A percentile compares a stretch with the other conserved stretches of the same genome.
phyloP scores from a whole-genome alignment of 1,140 invertebrate species.

The Meloidogyne chitwoodi region DNA sequence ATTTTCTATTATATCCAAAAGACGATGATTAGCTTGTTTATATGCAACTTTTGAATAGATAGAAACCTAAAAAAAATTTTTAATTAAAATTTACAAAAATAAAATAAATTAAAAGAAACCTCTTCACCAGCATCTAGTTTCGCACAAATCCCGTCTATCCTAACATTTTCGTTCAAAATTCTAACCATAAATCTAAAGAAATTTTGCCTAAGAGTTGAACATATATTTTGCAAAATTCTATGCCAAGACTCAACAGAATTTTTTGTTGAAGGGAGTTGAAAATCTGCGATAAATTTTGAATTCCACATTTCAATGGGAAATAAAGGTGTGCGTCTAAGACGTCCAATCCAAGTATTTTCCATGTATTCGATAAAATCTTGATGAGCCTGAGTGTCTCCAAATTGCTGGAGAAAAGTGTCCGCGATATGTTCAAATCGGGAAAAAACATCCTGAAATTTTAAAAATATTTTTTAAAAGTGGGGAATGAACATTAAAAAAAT shows the following conservation, averaged over 20 bases:
- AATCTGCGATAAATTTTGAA: constrained; percentile 10
- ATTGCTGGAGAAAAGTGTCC: constrained; percentile 2
- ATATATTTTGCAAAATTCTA: background rate
- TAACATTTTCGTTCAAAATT: too few relatives aligned
- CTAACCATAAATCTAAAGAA: too few relatives aligned
- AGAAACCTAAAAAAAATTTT: too few relatives aligned
- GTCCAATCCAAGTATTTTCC: constrained; percentile 19
- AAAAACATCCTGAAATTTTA: background rate
- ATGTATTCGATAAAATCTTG: constrained; percentile 18
- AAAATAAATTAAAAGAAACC: too few relatives aligned
- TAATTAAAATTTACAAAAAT: too few relatives aligned
- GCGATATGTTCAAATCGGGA: background rate
- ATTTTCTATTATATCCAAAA: too few relatives aligned
- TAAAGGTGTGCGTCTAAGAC: constrained; percentile 2
- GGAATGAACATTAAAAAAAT: too few relatives aligned
- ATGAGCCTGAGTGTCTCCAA: constrained; percentile 8
- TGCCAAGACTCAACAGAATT: constrained; percentile 16
- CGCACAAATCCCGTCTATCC: too few relatives aligned
- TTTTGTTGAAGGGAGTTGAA: constrained; percentile 4
- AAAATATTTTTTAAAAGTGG: background rate
- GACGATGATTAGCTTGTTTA: too few relatives aligned
- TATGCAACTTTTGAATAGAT: too few relatives aligned
- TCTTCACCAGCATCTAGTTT: too few relatives aligned
- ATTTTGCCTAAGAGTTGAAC: too few relatives aligned
- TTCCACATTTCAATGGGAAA: constrained; percentile 14